Evolutionary conservation across 2,888 invertebrate species (phyloP), one percentile per base, ranked within the genome.

Genomic region (Drosophila niveifrons): DNA sequence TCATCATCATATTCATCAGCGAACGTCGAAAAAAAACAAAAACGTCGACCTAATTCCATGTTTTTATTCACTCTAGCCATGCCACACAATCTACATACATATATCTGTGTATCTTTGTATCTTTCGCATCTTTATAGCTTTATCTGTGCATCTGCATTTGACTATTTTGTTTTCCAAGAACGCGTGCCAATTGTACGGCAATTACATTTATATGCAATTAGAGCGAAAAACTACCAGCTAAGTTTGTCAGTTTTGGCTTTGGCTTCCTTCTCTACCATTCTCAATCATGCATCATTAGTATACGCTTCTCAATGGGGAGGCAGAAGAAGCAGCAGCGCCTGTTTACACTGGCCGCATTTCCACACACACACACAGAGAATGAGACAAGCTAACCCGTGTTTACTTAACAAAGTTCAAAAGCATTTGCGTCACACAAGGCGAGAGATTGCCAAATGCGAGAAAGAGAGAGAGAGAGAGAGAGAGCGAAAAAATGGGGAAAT

Each of bases 261-360:
- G 23, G 23, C 23, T 23, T 23, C 23, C 23, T 23, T 23, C 23
- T 23, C 23, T 31, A n/a, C n/a, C 36, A 10, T 31, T 31, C 31
- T 53, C 52, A 53, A 61, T 74, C 23, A 9, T 43, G 64, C 66
- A 66, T 76, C 70, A 67, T 70, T 70, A 63, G 77, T 70, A 73
- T 76, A 76, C 77, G 56, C 55, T 52, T 53, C 47, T 47, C 23
- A 48, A 48, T 15, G 28, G 58, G 23, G 23, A 23, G 23, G 23
- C 23, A 23, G 23, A 4, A 23, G 23, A 4, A 18, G 18, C 18
- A 23, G 36, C 13, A 39, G 50, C 29, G 73, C 62, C 77, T 77
- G 78, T 78, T 78, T 78, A 74, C 71, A 66, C 71, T 77, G 67
- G 70, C 77, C 69, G 55, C 70, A 57, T 67, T 73, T 47, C 10